A percentile compares a stretch with the other conserved stretches of the same genome.
phyloP scores from a whole-genome alignment of 1,140 invertebrate species.

The Stegodyphus dumicola region DNA sequence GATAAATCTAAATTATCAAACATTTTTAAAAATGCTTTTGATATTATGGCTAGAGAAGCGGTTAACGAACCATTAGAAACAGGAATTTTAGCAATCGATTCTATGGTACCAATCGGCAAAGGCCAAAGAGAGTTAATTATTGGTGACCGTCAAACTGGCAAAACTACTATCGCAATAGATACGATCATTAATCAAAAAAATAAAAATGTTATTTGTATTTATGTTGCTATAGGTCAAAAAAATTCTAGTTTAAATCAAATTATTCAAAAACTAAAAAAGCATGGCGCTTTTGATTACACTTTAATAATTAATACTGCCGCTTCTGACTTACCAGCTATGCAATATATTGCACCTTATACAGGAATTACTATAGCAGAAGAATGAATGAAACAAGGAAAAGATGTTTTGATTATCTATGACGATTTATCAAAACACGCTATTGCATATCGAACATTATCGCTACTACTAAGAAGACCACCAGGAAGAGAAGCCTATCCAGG shows the following conservation, averaged over 20 bases:
- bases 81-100: constrained; percentile 62
- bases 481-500: constrained; percentile 61
- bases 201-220: constrained; percentile 61
- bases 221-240: constrained; percentile 65
- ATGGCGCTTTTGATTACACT: too few relatives aligned
- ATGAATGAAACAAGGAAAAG: constrained; percentile 60
- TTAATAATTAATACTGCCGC: too few relatives aligned
- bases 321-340: constrained; percentile 60
- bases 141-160: constrained; percentile 64
- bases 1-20: too few relatives aligned
- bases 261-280: too few relatives aligned
- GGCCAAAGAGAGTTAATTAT: constrained; percentile 65
- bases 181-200: constrained; percentile 64
- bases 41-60: not conserved
- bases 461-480: constrained; percentile 51
- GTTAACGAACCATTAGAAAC: constrained; percentile 63
- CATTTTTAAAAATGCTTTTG: too few relatives aligned
- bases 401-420: constrained; percentile 61
- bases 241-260: constrained; percentile 62
- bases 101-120: constrained; percentile 63
- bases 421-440: constrained; percentile 59
- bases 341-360: constrained; percentile 63
- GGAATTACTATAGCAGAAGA: constrained; percentile 63
- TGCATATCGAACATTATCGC: constrained; percentile 22
- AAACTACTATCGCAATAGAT: constrained; percentile 64